A percentile compares a stretch with the other conserved stretches of the same genome.
Conservation (phyloP, 2,888 invertebrate species). For the Nasonovia ribisnigri region DNA sequence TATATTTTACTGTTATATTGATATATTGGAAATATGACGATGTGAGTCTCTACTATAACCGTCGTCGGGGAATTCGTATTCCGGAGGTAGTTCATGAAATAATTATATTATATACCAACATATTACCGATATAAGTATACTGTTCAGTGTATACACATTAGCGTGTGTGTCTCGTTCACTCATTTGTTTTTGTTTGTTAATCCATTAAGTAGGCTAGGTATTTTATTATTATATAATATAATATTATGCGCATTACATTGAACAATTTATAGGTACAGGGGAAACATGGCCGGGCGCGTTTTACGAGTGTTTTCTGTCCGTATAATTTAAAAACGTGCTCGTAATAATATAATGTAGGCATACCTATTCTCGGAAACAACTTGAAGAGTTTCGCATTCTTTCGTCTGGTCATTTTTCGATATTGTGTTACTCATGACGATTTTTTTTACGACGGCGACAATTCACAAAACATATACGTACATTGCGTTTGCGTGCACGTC, state of each 20-base stretch:
- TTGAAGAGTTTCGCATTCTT: slow-evolving; percentile 39
- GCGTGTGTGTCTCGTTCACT: neutral
- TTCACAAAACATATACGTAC: too few species aligned
- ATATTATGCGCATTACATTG: neutral
- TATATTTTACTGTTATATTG: neutral
- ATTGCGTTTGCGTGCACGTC: too few species aligned
- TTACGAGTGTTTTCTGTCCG: neutral
- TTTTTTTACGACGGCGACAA: neutral
- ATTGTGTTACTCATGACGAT: neutral
- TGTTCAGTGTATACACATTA: neutral
- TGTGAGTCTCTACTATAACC: neutral
- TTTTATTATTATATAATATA: neutral
- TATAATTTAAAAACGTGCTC: neutral
- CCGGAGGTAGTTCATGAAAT: neutral
- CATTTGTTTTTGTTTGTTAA: neutral
- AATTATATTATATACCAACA: neutral
- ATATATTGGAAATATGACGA: neutral
- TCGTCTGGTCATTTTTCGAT: neutral
- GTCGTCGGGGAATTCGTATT: neutral
- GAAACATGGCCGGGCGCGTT: neutral
- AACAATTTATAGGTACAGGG: neutral
- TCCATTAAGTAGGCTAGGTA: neutral
- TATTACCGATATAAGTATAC: neutral
- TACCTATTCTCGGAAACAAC: neutral
- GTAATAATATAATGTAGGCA: neutral